Percentiles rank a stretch among this genome's conserved stretches.
Evolutionary conservation across 2,888 invertebrate genomes (phyloP).

Genomic region (Ormia ochracea): DNA sequence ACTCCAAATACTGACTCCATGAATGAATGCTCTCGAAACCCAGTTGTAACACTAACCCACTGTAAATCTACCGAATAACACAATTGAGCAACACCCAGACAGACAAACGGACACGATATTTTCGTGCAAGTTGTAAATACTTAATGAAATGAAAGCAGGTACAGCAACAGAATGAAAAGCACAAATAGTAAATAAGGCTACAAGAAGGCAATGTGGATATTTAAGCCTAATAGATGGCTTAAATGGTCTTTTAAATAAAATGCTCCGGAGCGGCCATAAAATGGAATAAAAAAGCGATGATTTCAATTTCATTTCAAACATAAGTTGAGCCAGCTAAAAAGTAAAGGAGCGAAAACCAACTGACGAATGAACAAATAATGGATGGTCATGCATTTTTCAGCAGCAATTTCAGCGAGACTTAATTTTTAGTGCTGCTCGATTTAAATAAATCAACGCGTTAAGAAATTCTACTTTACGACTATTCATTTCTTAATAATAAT

Average conservation of each 20-base stretch:
- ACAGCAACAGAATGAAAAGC: not conserved
- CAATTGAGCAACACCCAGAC: not conserved
- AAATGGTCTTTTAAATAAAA: slow-evolving; percentile 17
- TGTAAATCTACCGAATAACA: not conserved
- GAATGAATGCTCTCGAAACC: slow-evolving; percentile 14
- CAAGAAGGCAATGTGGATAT: not conserved
- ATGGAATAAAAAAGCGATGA: not conserved
- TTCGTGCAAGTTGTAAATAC: not conserved
- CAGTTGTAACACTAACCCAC: slow-evolving; percentile 44
- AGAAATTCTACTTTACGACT: not conserved
- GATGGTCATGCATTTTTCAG: slow-evolving; percentile 37
- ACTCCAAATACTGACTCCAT: not conserved
- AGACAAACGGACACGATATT: not conserved
- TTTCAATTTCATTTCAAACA: slow-evolving; percentile 51
- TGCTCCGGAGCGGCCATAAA: not conserved
- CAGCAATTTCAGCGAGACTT: slow-evolving; percentile 7
- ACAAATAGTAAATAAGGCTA: slow-evolving; percentile 17
- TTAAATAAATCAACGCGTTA: slow-evolving; percentile 22
- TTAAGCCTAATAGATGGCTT: slow-evolving; percentile 34
- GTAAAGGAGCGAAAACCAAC: not conserved
- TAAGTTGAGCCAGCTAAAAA: slow-evolving; percentile 23
- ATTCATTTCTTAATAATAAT: not conserved
- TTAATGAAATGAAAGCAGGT: not conserved
- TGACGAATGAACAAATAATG: slow-evolving; percentile 35
- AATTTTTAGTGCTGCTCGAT: not conserved